phyloP scores from a whole-genome alignment of 2,888 invertebrate genomes.

The Antitype chi region DNA sequence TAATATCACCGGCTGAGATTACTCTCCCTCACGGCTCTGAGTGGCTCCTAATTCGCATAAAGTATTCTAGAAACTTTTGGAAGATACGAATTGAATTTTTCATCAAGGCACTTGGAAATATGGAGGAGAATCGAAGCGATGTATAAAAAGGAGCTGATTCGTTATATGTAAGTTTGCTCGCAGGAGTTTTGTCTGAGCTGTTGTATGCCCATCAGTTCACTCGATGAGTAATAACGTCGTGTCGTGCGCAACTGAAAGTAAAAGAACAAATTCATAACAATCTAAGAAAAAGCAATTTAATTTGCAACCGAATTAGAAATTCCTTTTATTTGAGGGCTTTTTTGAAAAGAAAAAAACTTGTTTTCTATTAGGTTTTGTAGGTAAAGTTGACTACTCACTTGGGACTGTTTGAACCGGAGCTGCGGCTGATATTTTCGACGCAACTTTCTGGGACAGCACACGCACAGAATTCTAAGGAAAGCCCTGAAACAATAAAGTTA shows the following conservation, averaged over 20 bases:
- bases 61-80: conserved; percentile 67
- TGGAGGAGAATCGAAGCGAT: conserved; percentile 70
- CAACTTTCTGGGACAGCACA: conserved; percentile 96
- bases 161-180: conserved; percentile 96
- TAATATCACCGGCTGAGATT: conserved; percentile 50
- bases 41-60: conserved; percentile 59
- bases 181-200: conserved; percentile 95
- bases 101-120: conserved; percentile 85
- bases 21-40: conserved; percentile 49
- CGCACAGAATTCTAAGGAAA: conserved; percentile 97
- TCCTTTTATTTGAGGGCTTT: conserved; percentile 55
- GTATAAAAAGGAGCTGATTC: conserved; percentile 70
- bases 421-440: conserved; percentile 96
- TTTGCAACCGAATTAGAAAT: conserved; percentile 64
- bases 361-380: conserved; percentile 57
- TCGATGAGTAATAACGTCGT: conserved; percentile 94
- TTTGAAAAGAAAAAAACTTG: conserved; percentile 70
- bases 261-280: conserved; percentile 79
- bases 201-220: conserved; percentile 93
- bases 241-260: conserved; percentile 94
- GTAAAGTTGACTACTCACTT: conserved; percentile 88
- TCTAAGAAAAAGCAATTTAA: conserved; percentile 67
- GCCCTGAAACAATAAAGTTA: conserved; percentile 93
- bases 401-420: conserved; percentile 95
- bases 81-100: conserved; percentile 73